Base-by-base conservation (phyloP, 2,888 invertebrate genomes). In the Idaea aversata region DNA sequence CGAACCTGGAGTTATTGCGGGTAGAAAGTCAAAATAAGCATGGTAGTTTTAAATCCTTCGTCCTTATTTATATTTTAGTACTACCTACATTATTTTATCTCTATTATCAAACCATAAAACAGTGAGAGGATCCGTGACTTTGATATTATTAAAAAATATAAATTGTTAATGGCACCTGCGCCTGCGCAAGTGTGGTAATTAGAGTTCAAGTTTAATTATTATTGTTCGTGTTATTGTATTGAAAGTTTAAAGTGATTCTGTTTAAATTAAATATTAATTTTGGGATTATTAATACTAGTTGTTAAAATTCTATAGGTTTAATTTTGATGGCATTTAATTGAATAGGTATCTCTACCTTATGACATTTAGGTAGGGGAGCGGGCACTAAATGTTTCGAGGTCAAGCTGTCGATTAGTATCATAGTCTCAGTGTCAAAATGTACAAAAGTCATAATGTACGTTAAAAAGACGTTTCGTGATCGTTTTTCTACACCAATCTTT, bases 41-140 rank as follows among this genome's bases (percentile, higher is more conserved):
- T 25, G 25, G 25, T 25, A 25, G 25, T 25, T 25, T 25, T 25
- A 2, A 25, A 25, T 25, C 1, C 25, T 3, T 25, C n/a, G 3
- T 25, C 25, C 25, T 2, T 25, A 25, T 25, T 25, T 3, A 25
- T 25, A 25, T 25, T 47, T 13, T 47, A 10, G 10, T 10, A 47
- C 47, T 6, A 47, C 4, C 47, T 6, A 47, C 4, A 13, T 13
- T 47, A 13, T 7, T 47, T 7, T 47, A 47, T 47, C 47, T 47
- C 47, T 47, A 7, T 10, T 7, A 13, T 13, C 47, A 47, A 47
- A 47, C 47, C 16, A 59, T 35, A 57, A 59, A 63, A 61, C 57
- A 70, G 73, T 70, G 69, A 74, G 72, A 71, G 72, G 71, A 69
- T 70, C 67, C 72, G 71, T 68, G 71, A 67, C 63, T 70, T 69